Evolutionary conservation across 2,113 vertebrate species (phyloP), one percentile per base, ranked within the genome.

Genomic region (Anseranas semipalmata): DNA sequence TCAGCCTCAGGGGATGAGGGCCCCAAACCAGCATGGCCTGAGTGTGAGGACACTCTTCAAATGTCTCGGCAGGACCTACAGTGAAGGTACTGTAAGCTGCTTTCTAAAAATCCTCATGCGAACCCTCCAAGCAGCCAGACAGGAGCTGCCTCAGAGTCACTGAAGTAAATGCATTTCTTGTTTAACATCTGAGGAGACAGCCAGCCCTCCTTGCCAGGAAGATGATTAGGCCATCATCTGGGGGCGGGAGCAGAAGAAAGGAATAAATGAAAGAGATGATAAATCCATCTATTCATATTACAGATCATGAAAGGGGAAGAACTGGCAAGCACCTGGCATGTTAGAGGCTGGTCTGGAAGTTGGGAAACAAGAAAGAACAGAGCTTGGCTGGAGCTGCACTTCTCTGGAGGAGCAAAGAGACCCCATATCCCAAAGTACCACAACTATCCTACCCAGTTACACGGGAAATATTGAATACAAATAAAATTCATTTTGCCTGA

Each of bases 261-360:
- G 24, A 94, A 66, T 63, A 94, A 87, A 91, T 73, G 13, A 79
- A 84, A 91, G 62, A 60, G 43, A 66, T 75, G 84, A 87, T 91
- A 89, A 93, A 91, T 87, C 33, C 30, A 53, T 78, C 33, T 84
- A 82, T 89, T 94, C 46, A 39, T 76, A 75, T 68, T 82, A 48
- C n/a, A 72, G 46, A 55, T 74, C 52, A 76, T 39, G 25, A 89
- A 94, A 89, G 4, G 6, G 9, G 6, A 13, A 91, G 68, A 91
- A 37, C 48, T 83, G 67, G n/a, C 56, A 85, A 87, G 62, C 4
- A 82, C 53, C 48, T 79, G 50, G 9, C n/a, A 45, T 6, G 4
- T 62, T 41, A 82, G 66, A 63, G 72, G 62, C 53, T 48, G 35
- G 9, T 53, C 43, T 81, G 48, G 39, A 91, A 66, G 66, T 1